These are phyloP conservation scores for Monomorium pharaonis DNA, from an alignment of 1,140 invertebrate genomes.

Conservation along the genomic window DNA sequence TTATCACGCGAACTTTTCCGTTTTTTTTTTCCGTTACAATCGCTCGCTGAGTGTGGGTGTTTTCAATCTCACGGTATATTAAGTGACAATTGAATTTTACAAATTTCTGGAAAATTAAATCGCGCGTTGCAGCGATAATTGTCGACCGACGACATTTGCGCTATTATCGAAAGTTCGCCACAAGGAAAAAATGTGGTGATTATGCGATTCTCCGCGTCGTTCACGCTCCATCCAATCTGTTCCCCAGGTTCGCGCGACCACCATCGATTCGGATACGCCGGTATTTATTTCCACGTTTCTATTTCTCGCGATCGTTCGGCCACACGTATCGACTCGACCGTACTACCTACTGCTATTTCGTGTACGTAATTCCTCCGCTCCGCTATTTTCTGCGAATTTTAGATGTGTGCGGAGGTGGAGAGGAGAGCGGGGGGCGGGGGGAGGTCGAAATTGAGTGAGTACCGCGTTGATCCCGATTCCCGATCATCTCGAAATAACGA, in stretches of 20 bases:
- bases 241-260: neutral
- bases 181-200: neutral
- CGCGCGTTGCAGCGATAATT: neutral
- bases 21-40: neutral
- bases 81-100: neutral
- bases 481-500: slow-evolving; percentile 41
- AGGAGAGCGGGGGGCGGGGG: neutral
- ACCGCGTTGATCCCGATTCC: slow-evolving; percentile 1
- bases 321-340: slow-evolving; percentile 14
- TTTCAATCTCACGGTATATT: neutral
- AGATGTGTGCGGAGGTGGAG: too few species aligned
- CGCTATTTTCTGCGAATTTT: slow-evolving; percentile 26
- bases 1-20: neutral
- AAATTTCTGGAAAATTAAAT: slow-evolving; percentile 8
- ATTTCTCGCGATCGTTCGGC: slow-evolving; percentile 28
- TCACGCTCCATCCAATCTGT: neutral
- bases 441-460: neutral
- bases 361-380: too few species aligned
- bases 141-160: neutral
- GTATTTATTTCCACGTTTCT: slow-evolving; percentile 30
- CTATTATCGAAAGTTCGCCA: neutral
- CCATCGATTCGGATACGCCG: slow-evolving; percentile 7
- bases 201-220: neutral
- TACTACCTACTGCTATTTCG: neutral
- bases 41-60: neutral